Evolutionary conservation across 2,888 invertebrate genomes (phyloP).

Genomic region (Sminthurinus aureus): DNA sequence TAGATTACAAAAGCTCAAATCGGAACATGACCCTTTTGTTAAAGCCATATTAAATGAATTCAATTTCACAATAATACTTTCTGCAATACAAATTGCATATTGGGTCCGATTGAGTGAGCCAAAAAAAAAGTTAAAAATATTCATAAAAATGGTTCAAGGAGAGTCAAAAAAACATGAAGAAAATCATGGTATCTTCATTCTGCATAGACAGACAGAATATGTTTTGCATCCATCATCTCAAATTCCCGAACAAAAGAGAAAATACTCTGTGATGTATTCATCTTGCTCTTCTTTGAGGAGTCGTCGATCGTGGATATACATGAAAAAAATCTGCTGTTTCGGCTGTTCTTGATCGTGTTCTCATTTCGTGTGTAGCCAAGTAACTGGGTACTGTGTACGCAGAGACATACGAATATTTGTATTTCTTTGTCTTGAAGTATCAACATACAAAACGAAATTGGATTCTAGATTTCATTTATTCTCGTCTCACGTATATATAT

Average conservation of each 20-base stretch:
- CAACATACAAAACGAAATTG: neutral
- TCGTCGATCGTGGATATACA: neutral
- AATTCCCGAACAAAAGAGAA: neutral
- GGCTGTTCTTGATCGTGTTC: neutral
- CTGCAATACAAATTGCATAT: neutral
- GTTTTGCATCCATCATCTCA: neutral
- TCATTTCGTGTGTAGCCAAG: neutral
- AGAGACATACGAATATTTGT: too few relatives aligned
- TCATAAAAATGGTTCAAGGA: constrained; percentile 1
- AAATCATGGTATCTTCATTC: neutral
- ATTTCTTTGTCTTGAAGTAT: too few relatives aligned
- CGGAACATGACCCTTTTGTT: neutral
- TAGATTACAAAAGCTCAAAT: neutral
- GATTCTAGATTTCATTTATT: neutral
- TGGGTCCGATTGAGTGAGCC: neutral
- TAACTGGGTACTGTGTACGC: neutral
- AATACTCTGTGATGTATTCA: neutral
- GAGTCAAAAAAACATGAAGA: neutral
- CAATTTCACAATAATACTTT: neutral
- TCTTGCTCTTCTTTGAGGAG: neutral
- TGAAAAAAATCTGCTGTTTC: neutral
- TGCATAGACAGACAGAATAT: too few relatives aligned
- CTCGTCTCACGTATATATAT: neutral
- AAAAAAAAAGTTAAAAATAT: neutral
- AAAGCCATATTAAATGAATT: neutral